Base-by-base conservation (phyloP, 1,140 invertebrate species). In the Drosophila sp. region DNA sequence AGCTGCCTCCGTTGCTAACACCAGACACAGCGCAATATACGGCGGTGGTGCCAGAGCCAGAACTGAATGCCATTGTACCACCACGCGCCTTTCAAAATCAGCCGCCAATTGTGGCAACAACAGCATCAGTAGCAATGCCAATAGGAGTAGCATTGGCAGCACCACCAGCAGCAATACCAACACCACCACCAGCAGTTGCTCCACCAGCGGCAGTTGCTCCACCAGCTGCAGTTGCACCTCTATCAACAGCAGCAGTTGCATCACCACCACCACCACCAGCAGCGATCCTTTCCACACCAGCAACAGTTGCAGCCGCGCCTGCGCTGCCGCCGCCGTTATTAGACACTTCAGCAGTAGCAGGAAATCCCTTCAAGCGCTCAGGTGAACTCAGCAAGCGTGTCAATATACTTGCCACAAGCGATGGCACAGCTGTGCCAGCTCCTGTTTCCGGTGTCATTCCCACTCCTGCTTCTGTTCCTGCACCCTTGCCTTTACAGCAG, bases 361-460 rank as follows among this genome's bases (percentile, higher is more conserved):
- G 78, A 1, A 92, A 92, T 72, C 91, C 91, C 16, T 92, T 90
- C 61, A 93, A 93, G 76, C 81, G 90, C 5, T 66, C 80, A 2
- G 90, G 82, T 7, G 75, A 92, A 5, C 90, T 91, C 36, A 87
- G 64, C 50, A 92, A 92, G 66, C 92, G 91, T 34, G 79, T 81
- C 4, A 87, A 90, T 48, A 90, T 91, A 53, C 71, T 90, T 64
- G 82, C 72, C 72, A 46, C 43, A 45, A 9, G 72, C 58, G 45
- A 63, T 6, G n/a, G 25, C 29, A 13, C 27, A 13, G 46, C 27
- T 18, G 38, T 54, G 53, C 14, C 56, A 45, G 25, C 66, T 21
- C 9, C 48, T 4, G 51, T 57, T 7, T 18, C 50, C 1, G 9
- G n/a, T n/a, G n/a, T n/a, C n/a, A n/a, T 21, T 21, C 21, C 14